These are phyloP conservation scores for Discoglossus pictus DNA, from an alignment of 2,797 vertebrate genomes.

Conservation along the genomic window DNA sequence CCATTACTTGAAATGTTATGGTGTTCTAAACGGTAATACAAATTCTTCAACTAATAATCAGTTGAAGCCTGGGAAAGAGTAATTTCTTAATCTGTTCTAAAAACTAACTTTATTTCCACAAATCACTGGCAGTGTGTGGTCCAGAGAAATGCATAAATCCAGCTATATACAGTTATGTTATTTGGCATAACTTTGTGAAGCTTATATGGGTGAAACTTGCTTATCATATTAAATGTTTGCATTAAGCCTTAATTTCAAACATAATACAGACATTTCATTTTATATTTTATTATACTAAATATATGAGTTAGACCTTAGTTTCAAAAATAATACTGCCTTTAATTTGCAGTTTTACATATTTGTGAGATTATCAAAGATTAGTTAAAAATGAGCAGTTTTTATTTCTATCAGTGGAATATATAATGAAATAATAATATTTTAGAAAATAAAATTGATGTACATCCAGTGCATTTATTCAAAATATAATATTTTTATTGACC, in stretches of 20 bases:
- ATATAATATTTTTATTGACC: too few relatives aligned
- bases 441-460: too few relatives aligned
- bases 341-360: too few relatives aligned
- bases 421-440: too few relatives aligned
- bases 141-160: slow-evolving; percentile 35
- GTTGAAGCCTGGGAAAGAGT: slow-evolving; percentile 24
- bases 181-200: slow-evolving; percentile 20
- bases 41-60: slow-evolving; percentile 35
- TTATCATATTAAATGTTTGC: slow-evolving; percentile 13
- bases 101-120: slow-evolving; percentile 45
- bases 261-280: slow-evolving; percentile 2
- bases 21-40: slow-evolving; percentile 45
- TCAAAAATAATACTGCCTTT: too few relatives aligned
- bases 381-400: too few relatives aligned
- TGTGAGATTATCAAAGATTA: too few relatives aligned
- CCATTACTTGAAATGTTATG: slow-evolving; percentile 32
- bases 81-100: slow-evolving; percentile 42
- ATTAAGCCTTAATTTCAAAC: slow-evolving; percentile 5
- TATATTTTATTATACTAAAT: too few relatives aligned
- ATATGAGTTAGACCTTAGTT: too few relatives aligned
- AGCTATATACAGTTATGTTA: slow-evolving; percentile 21
- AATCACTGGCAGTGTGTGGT: slow-evolving; percentile 49
- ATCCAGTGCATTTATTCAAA: too few relatives aligned
- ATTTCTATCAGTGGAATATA: too few relatives aligned
- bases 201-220: slow-evolving; percentile 19